phyloP scores from a whole-genome alignment of 53 echinoderm and acorn worm species.

The Pentamera pediparva region DNA sequence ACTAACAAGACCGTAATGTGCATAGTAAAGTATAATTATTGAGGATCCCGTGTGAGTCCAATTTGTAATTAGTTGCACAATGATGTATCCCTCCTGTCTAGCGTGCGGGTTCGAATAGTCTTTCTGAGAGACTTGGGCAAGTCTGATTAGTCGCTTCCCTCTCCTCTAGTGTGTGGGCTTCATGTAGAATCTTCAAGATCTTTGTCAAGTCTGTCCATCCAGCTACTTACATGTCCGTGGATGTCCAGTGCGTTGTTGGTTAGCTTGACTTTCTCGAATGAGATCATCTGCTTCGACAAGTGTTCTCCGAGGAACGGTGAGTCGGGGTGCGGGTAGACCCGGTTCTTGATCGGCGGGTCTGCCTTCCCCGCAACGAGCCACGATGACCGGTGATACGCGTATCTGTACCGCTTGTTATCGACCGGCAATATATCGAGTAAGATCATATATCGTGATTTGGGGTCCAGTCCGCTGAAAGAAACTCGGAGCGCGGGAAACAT shows the following conservation, averaged over 20 bases:
- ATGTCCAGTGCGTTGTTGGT: conserved; percentile 93
- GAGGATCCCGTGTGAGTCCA: no score
- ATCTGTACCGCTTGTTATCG: conserved; percentile 94
- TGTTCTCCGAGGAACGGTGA: conserved; percentile 85
- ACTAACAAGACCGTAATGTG: no score
- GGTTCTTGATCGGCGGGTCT: conserved; percentile 68
- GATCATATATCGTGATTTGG: conserved; percentile 70
- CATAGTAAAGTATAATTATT: no score
- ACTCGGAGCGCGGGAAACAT: conserved; percentile 96
- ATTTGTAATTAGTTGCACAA: no score
- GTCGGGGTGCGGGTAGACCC: conserved; percentile 76
- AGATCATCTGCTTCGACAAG: conserved; percentile 80
- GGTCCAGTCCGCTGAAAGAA: conserved; percentile 67
- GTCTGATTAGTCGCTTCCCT: no score
- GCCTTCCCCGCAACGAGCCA: conserved; percentile 96
- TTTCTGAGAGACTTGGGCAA: no score
- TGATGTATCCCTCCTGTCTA: no score
- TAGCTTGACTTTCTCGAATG: conserved; percentile 94
- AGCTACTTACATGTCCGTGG: conserved; percentile 94
- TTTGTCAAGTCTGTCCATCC: no score
- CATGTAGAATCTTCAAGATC: no score
- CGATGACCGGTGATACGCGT: conserved; percentile 96
- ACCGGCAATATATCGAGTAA: conserved; percentile 77
- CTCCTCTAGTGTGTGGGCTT: no score
- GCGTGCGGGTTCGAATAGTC: no score